A percentile compares a stretch with the other conserved stretches of the same genome.
phyloP scores from a whole-genome alignment of 1,140 invertebrate genomes.

The Euwallacea fornicatus region DNA sequence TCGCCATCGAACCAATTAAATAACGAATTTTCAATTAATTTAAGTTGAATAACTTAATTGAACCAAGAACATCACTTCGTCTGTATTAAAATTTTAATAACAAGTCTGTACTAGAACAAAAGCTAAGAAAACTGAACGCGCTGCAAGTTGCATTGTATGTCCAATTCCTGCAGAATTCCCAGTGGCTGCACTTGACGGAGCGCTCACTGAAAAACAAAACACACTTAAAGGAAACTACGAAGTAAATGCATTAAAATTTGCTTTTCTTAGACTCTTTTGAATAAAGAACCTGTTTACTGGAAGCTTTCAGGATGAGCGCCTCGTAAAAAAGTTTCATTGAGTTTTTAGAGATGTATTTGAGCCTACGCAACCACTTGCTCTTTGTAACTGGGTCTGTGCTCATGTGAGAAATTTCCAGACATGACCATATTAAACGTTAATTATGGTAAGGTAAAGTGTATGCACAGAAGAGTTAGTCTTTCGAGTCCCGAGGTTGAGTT shows the following conservation, averaged over 20 bases:
- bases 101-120: constrained; percentile 25
- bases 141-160: constrained; percentile 16
- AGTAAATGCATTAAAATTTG: background rate
- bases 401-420: background rate
- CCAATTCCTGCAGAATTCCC: constrained; percentile 13
- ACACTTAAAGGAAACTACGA: background rate
- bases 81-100: constrained; percentile 35
- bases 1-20: too few species aligned
- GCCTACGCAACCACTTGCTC: background rate
- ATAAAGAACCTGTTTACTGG: background rate
- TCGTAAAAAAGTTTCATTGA: background rate
- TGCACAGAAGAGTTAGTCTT: background rate
- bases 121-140: constrained; percentile 21
- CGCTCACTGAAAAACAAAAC: constrained; percentile 35
- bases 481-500: background rate
- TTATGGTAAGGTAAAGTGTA: background rate
- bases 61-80: background rate
- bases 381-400: background rate
- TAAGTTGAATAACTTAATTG: too few species aligned
- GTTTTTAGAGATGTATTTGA: background rate
- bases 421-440: background rate
- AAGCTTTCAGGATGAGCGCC: background rate
- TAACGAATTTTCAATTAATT: too few species aligned
- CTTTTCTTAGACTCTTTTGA: background rate
- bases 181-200: constrained; percentile 25